Evolutionary conservation across 2,113 vertebrate species (phyloP).

Genomic region (Triplophysa siluroides): DNA sequence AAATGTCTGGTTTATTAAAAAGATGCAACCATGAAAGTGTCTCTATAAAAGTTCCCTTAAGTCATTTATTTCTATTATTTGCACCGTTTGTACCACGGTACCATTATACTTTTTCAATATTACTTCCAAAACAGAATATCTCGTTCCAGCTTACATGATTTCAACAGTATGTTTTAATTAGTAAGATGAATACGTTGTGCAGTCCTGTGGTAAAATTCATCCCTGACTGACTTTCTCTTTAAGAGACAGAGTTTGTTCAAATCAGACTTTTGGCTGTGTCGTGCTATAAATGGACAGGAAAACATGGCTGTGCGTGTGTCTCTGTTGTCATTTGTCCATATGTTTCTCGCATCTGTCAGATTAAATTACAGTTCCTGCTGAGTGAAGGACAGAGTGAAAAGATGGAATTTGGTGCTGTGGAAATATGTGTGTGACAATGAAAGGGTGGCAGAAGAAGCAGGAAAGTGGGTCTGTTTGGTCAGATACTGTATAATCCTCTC

Average conservation of each 20-base stretch:
- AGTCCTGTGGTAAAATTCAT: too few species aligned
- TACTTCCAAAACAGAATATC: background rate
- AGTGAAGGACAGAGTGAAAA: background rate
- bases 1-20: too few species aligned
- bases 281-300: background rate
- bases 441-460: conserved; percentile 6
- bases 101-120: too few species aligned
- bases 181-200: too few species aligned
- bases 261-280: background rate
- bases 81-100: too few species aligned
- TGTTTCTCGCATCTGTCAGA: background rate
- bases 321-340: background rate
- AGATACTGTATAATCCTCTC: conserved; percentile 29
- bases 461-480: conserved; percentile 14
- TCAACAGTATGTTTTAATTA: too few species aligned
- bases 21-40: too few species aligned
- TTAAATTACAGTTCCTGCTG: conserved; percentile 2
- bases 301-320: background rate
- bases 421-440: conserved; percentile 12
- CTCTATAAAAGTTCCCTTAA: too few species aligned
- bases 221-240: too few species aligned
- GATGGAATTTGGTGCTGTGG: background rate
- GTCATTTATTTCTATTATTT: too few species aligned
- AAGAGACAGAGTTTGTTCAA: background rate
- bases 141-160: background rate